Conservation (phyloP, 2,113 vertebrate genomes). For the Tautogolabrus adspersus region DNA sequence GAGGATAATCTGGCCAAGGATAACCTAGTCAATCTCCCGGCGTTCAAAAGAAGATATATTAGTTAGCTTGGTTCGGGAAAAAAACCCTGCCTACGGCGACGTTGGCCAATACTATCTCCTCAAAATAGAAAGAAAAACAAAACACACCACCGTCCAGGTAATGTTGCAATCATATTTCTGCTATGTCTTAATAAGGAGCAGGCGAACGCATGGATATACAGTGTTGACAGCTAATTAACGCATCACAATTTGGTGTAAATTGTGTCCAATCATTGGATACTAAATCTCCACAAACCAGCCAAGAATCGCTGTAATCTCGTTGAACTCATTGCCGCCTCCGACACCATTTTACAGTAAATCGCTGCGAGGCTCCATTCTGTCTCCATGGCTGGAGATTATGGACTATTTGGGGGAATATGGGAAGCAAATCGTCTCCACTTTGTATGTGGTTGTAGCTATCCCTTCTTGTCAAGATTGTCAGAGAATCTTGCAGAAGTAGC, state of each 20-base stretch:
- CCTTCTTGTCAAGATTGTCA: not conserved
- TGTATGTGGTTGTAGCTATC: not conserved
- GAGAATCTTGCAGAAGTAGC: not conserved
- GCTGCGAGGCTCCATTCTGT: constrained; percentile 19
- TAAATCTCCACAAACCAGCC: constrained; percentile 26
- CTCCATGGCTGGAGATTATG: constrained; percentile 7
- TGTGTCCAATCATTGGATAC: not conserved
- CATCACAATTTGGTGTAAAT: not conserved
- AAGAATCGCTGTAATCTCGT: constrained; percentile 18
- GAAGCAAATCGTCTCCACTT: not conserved
- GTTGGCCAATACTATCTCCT: constrained; percentile 22
- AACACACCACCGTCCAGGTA: constrained; percentile 62
- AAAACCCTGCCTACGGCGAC: constrained; percentile 25
- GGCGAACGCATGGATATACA: too few relatives aligned
- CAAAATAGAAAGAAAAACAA: constrained; percentile 15
- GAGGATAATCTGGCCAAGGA: constrained; percentile 60
- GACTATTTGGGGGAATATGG: constrained; percentile 17
- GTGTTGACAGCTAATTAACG: constrained; percentile 4
- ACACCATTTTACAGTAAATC: constrained; percentile 58
- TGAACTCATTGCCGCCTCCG: constrained; percentile 26
- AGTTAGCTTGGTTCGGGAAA: constrained; percentile 39
- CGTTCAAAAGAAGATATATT: constrained; percentile 50
- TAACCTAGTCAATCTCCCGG: constrained; percentile 36
- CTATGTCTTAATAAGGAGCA: not conserved
- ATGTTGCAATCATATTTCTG: not conserved